Evolutionary conservation across 2,888 invertebrate species (phyloP).

Genomic region (Xanthia icteritia): DNA sequence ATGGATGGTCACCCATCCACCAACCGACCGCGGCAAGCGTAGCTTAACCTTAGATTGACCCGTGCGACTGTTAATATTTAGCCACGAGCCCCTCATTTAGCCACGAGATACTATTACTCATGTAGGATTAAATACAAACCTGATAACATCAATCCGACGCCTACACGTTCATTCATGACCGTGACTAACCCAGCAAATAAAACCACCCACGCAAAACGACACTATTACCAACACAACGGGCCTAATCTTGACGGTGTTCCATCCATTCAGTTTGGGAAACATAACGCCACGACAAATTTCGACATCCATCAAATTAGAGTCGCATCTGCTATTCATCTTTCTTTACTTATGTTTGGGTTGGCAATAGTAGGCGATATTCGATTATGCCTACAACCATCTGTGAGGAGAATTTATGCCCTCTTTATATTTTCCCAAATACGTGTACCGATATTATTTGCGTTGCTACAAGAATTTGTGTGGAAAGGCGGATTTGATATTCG

Average conservation of each 20-base stretch:
- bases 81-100: not conserved
- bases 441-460: constrained; percentile 51
- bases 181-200: constrained; percentile 18
- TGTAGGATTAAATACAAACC: constrained; percentile 9
- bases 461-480: constrained; percentile 36
- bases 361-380: constrained; percentile 66
- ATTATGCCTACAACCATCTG: constrained; percentile 67
- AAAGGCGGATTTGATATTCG: constrained; percentile 29
- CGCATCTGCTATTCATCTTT: constrained; percentile 69
- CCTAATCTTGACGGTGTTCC: constrained; percentile 41
- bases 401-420: constrained; percentile 63
- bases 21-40: no score
- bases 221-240: constrained; percentile 26
- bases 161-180: constrained; percentile 13
- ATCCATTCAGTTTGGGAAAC: constrained; percentile 50
- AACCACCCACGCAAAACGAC: constrained; percentile 17
- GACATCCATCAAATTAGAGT: constrained; percentile 67
- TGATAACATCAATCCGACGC: constrained; percentile 15
- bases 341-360: constrained; percentile 59
- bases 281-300: constrained; percentile 60
- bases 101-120: not conserved
- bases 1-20: no score
- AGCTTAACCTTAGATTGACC: no score
- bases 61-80: no score
- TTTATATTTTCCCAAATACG: constrained; percentile 61